These are phyloP conservation scores for Apogon hyalosoma DNA, from an alignment of 2,797 vertebrate species.

Conservation along the genomic window DNA sequence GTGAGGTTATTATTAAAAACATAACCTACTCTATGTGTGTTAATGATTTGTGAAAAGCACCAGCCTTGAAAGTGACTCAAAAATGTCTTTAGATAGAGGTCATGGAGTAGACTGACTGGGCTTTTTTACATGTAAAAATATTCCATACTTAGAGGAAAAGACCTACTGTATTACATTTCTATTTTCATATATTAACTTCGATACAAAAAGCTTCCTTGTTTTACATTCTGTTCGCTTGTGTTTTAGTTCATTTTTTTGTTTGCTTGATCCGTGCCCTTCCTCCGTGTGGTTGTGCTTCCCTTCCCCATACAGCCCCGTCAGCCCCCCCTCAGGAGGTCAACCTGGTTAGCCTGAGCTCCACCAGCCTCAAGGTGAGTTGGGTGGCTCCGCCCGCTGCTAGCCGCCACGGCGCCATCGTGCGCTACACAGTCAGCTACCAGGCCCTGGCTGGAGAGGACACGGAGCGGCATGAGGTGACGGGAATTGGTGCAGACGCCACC, in stretches of 20 bases:
- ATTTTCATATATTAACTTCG: slow-evolving; percentile 11
- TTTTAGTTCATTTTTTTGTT: slow-evolving; percentile 69
- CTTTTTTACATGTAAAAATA: background rate
- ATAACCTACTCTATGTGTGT: slow-evolving; percentile 7
- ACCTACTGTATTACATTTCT: background rate
- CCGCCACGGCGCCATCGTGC: slow-evolving; percentile 95
- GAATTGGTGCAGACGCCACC: slow-evolving; percentile 90
- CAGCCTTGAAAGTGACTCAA: slow-evolving; percentile 4
- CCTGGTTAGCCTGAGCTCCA: slow-evolving; percentile 94
- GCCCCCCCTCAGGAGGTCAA: slow-evolving; percentile 97
- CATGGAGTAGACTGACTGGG: background rate
- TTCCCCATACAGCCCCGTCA: slow-evolving; percentile 91
- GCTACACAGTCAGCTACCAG: slow-evolving; percentile 97
- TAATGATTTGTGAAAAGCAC: background rate
- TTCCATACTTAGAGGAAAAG: too few relatives aligned
- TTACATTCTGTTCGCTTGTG: slow-evolving; percentile 55
- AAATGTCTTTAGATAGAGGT: background rate
- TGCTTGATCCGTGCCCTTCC: slow-evolving; percentile 81
- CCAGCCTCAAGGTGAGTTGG: slow-evolving; percentile 99
- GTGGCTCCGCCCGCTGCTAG: slow-evolving; percentile 94
- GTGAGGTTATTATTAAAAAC: background rate
- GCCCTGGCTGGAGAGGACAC: slow-evolving; percentile 93
- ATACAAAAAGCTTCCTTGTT: slow-evolving; percentile 67
- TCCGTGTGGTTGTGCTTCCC: slow-evolving; percentile 77
- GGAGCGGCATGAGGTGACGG: slow-evolving; percentile 90